Evolutionary conservation across 2,113 vertebrate species (phyloP), one percentile per base, ranked within the genome.

Genomic region (Grallaria varia): DNA sequence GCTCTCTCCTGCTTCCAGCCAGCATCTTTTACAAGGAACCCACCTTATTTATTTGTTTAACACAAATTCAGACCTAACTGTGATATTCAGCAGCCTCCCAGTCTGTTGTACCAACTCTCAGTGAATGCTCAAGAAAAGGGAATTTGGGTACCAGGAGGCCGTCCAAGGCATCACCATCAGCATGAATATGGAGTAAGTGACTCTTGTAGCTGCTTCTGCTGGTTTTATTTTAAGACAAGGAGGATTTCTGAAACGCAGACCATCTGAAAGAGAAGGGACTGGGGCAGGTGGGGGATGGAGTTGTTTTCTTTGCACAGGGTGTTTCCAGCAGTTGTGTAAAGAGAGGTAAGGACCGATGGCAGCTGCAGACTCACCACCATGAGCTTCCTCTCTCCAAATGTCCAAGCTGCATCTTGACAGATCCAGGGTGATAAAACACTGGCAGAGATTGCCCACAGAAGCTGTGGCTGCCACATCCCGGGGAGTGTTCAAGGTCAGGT

Each of bases 41-140:
- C 10, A 22, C 74, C 37, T 82, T 3, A 8, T 30, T 80, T 37
- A 21, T 31, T 33, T 53, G 40, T 56, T 75, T 12, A 12, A 33
- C 11, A 8, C 21, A 30, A 66, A 49, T 35, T 53, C 55, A 63
- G 31, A 55, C n/a, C 24, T 87, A 19, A 14, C 10, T 10, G 19
- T 18, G 28, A 8, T 5, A 44, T 47, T 59, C 66, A 67, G 33
- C 42, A 74, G 1, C 76, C 50, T 81, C 40, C 24, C 69, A 63
- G 0, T 5, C 24, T 53, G n/a, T 60, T 0, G 0, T 3, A 6
- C 37, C 40, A 40, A 0, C n/a, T 91, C 30, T 23, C 58, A 22
- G 24, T 40, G 45, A 33, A 8, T 47, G 27, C 56, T 81, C 3
- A 1, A 30, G 45, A 42, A 59, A 20, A 27, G 28, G 33, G 52